Conservation (phyloP, 2,113 vertebrate genomes). For the Lonchura striata region DNA sequence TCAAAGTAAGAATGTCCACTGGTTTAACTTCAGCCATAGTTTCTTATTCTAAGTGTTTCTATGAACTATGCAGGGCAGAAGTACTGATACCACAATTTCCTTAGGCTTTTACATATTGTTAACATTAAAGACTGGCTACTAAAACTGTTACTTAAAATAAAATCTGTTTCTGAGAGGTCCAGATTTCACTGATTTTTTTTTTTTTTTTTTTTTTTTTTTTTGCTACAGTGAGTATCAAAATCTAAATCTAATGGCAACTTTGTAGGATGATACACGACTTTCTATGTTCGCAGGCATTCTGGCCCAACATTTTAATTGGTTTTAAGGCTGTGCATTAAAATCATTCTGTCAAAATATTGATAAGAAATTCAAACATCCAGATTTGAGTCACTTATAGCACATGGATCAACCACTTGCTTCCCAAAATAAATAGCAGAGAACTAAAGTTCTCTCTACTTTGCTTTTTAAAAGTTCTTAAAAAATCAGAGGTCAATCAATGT, state of each 20-base stretch:
- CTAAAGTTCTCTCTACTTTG: neutral
- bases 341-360: constrained; percentile 21
- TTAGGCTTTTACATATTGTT: neutral
- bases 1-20: neutral
- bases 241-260: neutral
- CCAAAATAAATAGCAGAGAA: neutral
- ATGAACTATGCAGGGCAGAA: neutral
- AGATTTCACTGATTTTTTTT: neutral
- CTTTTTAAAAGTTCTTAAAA: neutral
- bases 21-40: neutral
- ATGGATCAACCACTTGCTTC: neutral
- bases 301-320: neutral
- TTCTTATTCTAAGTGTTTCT: neutral
- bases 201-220: neutral
- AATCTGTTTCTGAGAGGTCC: neutral
- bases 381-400: neutral
- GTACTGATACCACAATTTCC: neutral
- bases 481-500: neutral
- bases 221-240: neutral
- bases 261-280: neutral
- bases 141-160: neutral
- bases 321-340: neutral
- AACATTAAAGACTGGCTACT: neutral
- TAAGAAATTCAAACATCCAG: constrained; percentile 2
- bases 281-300: neutral